Base-by-base conservation (phyloP, 1,140 invertebrate species). In the Musca domestica region DNA sequence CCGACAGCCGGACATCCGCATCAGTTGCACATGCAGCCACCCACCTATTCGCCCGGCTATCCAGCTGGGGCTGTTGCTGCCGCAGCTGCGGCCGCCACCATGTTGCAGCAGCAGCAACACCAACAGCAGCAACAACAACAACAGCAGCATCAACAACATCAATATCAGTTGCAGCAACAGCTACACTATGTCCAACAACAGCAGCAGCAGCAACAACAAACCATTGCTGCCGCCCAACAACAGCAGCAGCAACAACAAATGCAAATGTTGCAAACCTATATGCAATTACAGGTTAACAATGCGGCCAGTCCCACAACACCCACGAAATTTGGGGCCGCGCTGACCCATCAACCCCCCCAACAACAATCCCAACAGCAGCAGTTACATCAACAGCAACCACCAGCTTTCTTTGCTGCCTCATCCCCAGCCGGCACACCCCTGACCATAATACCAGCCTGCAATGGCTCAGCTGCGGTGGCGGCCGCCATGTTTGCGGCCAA, bases 211-310 rank as follows among this genome's bases (percentile, higher is more conserved):
- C 70, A 71, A 72, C 30, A 51, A 25, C 67, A 70, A 14, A 10
- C 48, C 9, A 15, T 67, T 68, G 63, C 70, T 67, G n/a, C 74
- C 15, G 73, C 75, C 30, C 69, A 69, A 69, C 70, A 56, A 69
- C 71, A 56, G 66, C 69, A 71, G 46, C 75, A 72, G 14, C 68
- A 70, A 27, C 70, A 71, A 72, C 77, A 4, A 71, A 71, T 52
- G 70, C 72, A 23, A 75, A 80, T 80, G 78, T 67, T 80, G 69
- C 78, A 80, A 56, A 77, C 78, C 2, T 80, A 80, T 49, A 80
- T 80, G 78, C 78, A 80, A 14, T 56, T 81, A 69, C 78, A 80
- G 69, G 74, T 78, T 69, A 78, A 77, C 65, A 77, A 74, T 73
- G 71, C 76, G 2, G 52, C 66, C 2, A 19, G 68, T 9, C 73